phyloP scores from a whole-genome alignment of 2,888 invertebrate species.

The Acrobasis repandana region DNA sequence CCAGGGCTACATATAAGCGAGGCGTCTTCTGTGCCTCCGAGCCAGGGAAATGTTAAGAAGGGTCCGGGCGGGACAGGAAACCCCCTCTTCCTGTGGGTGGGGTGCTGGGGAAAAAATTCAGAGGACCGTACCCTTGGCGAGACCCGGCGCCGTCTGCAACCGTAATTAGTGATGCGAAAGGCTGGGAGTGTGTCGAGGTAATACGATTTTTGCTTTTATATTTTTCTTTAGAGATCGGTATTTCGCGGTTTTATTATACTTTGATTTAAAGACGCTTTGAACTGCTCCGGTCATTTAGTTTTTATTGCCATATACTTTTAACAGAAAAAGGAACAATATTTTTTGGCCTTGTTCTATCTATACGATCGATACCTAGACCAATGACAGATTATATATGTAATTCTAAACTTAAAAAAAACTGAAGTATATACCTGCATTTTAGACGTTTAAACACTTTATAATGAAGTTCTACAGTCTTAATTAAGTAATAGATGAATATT shows the following conservation, averaged over 20 bases:
- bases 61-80: conserved; percentile 74
- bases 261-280: neutral
- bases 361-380: too few species aligned
- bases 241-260: neutral
- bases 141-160: conserved; percentile 76
- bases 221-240: too few species aligned
- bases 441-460: too few species aligned
- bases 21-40: conserved; percentile 70
- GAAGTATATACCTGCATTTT: too few species aligned
- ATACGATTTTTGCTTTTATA: conserved; percentile 23
- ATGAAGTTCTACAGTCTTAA: too few species aligned
- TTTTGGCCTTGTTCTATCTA: too few species aligned
- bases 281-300: too few species aligned
- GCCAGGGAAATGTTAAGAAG: conserved; percentile 81
- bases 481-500: too few species aligned
- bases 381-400: too few species aligned
- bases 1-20: conserved; percentile 72
- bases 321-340: too few species aligned
- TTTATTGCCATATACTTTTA: too few species aligned
- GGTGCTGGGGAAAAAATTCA: conserved; percentile 76
- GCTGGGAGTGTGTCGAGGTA: conserved; percentile 56
- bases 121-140: conserved; percentile 78
- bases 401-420: too few species aligned
- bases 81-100: conserved; percentile 63
- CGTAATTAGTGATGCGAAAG: conserved; percentile 80